Conservation (phyloP, 2,113 vertebrate genomes). For the Reinhardtius hippoglossoides region DNA sequence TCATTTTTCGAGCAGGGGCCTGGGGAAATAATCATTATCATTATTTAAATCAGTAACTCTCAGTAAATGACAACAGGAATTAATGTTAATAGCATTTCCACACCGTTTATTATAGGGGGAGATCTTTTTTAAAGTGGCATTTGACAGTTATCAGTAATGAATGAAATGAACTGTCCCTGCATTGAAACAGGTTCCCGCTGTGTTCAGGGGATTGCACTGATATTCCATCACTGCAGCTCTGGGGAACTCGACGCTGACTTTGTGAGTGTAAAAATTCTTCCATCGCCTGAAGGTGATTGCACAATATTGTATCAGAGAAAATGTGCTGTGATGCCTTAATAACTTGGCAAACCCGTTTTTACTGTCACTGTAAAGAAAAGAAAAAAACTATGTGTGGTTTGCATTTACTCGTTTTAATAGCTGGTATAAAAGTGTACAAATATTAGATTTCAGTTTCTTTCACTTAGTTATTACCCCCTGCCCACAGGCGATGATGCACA, state of each 20-base stretch:
- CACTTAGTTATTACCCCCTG: no score
- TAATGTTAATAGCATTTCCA: neutral
- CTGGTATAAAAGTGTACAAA: neutral
- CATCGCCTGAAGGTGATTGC: conserved; percentile 53
- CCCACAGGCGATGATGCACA: no score
- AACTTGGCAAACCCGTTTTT: neutral
- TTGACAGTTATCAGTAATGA: conserved; percentile 2
- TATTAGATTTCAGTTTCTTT: neutral
- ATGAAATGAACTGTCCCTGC: conserved; percentile 7
- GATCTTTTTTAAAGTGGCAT: neutral
- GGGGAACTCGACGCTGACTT: conserved; percentile 47
- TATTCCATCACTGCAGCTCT: conserved; percentile 58
- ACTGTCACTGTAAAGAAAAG: neutral
- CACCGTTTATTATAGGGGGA: neutral
- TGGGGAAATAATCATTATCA: no score
- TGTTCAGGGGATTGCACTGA: conserved; percentile 49
- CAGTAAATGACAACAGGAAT: neutral
- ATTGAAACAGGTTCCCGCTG: conserved; percentile 28
- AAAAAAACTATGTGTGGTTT: neutral
- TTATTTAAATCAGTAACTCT: neutral
- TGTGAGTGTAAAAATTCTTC: conserved; percentile 45
- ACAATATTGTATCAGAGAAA: conserved; percentile 50
- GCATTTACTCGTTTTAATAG: neutral
- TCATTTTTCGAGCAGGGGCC: neutral
- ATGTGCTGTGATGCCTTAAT: conserved; percentile 27